Evolutionary conservation across 2,797 vertebrate species (phyloP).

Genomic region (Mus minutoides): DNA sequence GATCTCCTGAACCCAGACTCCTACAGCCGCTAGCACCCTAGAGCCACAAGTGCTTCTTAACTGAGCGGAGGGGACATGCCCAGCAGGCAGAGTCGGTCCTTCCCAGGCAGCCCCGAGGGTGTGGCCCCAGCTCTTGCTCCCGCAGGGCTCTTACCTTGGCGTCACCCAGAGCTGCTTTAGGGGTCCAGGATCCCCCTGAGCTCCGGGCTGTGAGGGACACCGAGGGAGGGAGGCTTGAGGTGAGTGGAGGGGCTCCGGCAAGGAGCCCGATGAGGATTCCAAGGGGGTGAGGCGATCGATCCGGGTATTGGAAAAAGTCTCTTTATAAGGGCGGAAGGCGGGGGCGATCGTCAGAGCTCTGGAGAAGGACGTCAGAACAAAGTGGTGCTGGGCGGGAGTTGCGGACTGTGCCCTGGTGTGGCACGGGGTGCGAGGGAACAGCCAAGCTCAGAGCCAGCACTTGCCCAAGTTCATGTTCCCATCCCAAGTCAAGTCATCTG

Average conservation of each 20-base stretch:
- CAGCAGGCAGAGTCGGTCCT: background rate
- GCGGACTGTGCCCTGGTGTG: constrained; percentile 27
- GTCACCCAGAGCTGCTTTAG: background rate
- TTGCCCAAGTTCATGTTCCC: background rate
- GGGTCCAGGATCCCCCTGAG: background rate
- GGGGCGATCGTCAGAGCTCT: constrained; percentile 90
- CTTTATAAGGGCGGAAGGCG: constrained; percentile 86
- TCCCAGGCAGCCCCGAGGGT: background rate
- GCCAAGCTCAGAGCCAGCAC: background rate
- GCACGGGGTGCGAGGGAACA: background rate
- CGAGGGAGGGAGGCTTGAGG: background rate
- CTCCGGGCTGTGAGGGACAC: background rate
- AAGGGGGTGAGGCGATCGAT: constrained; percentile 59
- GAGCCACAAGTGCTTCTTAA: background rate
- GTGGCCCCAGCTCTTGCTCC: background rate
- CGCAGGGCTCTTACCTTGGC: constrained; percentile 64
- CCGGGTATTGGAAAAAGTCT: constrained; percentile 79
- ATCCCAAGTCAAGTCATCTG: background rate
- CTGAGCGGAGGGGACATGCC: background rate
- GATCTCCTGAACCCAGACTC: background rate
- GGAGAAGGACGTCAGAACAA: constrained; percentile 91
- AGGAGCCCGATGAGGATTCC: background rate
- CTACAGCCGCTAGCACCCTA: background rate
- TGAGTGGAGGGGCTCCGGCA: background rate
- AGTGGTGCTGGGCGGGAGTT: constrained; percentile 76